phyloP scores from a whole-genome alignment of 2,113 vertebrate species.

The Bagarius yarrelli region DNA sequence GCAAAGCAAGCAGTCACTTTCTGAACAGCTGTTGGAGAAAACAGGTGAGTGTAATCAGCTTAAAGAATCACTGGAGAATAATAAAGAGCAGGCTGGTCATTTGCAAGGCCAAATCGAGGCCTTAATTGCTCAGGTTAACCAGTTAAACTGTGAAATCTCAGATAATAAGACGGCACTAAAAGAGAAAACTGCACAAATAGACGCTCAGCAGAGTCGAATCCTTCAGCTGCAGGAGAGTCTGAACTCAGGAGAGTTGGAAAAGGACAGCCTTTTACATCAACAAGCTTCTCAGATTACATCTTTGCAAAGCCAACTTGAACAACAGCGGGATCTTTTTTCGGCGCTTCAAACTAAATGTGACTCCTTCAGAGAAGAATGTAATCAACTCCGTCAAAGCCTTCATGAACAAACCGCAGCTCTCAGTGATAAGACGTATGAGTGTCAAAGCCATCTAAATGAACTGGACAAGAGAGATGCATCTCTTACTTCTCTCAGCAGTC shows the following conservation, averaged over 20 bases:
- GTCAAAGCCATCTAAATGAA: slow-evolving; percentile 65
- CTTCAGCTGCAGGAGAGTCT: slow-evolving; percentile 68
- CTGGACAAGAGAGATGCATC: slow-evolving; percentile 67
- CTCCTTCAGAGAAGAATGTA: slow-evolving; percentile 60
- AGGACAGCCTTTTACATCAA: slow-evolving; percentile 64
- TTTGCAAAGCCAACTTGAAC: slow-evolving; percentile 55
- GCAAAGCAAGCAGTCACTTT: slow-evolving; percentile 64
- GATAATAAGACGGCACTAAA: slow-evolving; percentile 65
- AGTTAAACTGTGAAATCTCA: slow-evolving; percentile 52
- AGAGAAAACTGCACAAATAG: slow-evolving; percentile 62
- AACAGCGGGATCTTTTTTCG: slow-evolving; percentile 53
- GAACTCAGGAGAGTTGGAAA: slow-evolving; percentile 67
- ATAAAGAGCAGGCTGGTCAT: slow-evolving; percentile 57
- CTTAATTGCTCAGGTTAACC: slow-evolving; percentile 63
- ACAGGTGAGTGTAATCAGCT: slow-evolving; percentile 68
- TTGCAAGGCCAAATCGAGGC: slow-evolving; percentile 64
- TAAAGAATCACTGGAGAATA: slow-evolving; percentile 62
- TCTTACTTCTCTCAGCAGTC: slow-evolving; percentile 60
- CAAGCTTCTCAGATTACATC: slow-evolving; percentile 58
- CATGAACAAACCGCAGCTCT: slow-evolving; percentile 66
- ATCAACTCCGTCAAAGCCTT: slow-evolving; percentile 57
- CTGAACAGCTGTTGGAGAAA: slow-evolving; percentile 71
- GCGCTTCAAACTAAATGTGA: slow-evolving; percentile 64
- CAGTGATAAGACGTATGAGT: slow-evolving; percentile 53
- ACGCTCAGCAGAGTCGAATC: slow-evolving; percentile 62